These are phyloP conservation scores for Metacarcinus magister DNA, from an alignment of 2,888 invertebrate species.

Conservation along the genomic window DNA sequence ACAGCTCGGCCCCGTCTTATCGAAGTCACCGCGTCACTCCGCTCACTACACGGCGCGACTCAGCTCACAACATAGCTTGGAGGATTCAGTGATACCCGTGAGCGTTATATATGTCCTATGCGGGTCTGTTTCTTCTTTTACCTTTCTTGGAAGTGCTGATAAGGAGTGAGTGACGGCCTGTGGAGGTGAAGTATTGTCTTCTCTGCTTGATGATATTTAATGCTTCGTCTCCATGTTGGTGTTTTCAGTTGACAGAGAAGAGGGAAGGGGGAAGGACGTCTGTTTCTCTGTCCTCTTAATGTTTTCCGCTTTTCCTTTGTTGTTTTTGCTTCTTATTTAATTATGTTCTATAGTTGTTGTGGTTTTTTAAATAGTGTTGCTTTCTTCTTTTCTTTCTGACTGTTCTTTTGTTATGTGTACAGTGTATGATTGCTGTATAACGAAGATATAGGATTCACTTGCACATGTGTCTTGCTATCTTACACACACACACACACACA, in stretches of 20 bases:
- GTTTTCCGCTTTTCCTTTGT: too few species aligned
- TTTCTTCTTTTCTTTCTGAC: too few species aligned
- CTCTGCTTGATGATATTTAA: background rate
- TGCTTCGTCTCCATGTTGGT: background rate
- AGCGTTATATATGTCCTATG: background rate
- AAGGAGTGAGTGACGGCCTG: background rate
- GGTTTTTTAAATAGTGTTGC: too few species aligned
- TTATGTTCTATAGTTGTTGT: background rate
- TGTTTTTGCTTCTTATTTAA: background rate
- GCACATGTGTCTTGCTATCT: too few species aligned
- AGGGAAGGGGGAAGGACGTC: background rate
- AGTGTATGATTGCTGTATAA: too few species aligned
- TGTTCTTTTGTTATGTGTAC: too few species aligned
- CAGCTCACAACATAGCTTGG: background rate
- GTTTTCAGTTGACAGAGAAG: background rate
- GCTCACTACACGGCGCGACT: background rate
- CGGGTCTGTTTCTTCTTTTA: background rate
- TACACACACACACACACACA: conserved; percentile 33
- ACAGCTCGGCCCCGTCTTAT: background rate
- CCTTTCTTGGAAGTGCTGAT: background rate
- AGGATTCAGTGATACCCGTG: too few species aligned
- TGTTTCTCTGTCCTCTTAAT: background rate
- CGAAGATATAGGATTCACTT: too few species aligned
- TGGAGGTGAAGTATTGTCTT: background rate
- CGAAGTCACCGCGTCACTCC: background rate